Conservation (phyloP, 2,113 vertebrate genomes). For the Vireo altiloquus region DNA sequence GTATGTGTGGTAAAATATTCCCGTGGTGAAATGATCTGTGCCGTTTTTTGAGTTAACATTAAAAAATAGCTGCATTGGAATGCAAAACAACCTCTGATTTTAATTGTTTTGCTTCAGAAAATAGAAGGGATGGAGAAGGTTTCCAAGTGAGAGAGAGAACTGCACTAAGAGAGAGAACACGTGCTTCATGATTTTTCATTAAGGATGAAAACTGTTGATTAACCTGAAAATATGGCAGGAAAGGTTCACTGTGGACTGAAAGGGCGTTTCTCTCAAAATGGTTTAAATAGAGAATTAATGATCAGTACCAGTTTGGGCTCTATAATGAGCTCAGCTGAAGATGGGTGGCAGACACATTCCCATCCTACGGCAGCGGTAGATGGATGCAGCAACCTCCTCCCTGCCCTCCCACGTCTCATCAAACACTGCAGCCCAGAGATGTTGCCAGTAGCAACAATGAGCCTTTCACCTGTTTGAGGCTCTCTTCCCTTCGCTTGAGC, state of each 20-base stretch:
- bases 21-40: not conserved
- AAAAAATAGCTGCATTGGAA: not conserved
- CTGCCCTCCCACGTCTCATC: not conserved
- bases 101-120: not conserved
- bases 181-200: not conserved
- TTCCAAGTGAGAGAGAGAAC: not conserved
- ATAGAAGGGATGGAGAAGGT: not conserved
- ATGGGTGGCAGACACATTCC: not conserved
- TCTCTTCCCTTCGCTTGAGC: not conserved
- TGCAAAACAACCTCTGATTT: not conserved
- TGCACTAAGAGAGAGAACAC: not conserved
- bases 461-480: not conserved
- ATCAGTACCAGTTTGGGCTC: not conserved
- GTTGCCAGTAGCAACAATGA: conserved; percentile 29
- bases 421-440: not conserved
- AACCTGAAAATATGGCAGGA: not conserved
- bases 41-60: not conserved
- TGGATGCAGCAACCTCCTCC: conserved; percentile 26
- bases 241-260: not conserved
- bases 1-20: not conserved
- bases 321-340: not conserved
- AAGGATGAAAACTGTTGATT: not conserved
- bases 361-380: not conserved
- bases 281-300: not conserved
- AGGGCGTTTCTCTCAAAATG: not conserved